Evolutionary conservation across 2,113 vertebrate genomes (phyloP).

Genomic region (Euleptes europaea): DNA sequence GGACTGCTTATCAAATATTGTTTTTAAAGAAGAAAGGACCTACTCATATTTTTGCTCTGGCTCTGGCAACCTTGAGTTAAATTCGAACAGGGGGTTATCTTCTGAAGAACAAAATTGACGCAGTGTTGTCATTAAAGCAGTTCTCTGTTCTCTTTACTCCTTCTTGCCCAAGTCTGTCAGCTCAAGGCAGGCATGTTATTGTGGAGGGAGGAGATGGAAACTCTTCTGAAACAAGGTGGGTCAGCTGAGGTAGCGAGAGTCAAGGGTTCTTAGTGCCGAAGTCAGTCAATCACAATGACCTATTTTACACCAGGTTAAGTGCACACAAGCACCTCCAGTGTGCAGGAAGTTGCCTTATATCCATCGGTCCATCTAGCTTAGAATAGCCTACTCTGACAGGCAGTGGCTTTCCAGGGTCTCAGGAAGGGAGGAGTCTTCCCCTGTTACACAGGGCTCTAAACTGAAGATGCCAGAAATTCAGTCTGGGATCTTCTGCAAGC

Average conservation of each 20-base stretch:
- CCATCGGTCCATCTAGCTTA: too few relatives aligned
- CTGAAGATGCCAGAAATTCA: too few relatives aligned
- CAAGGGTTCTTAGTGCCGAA: background rate
- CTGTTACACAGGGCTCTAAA: background rate
- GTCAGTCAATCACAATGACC: background rate
- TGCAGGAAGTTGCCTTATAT: too few relatives aligned
- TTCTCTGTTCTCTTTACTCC: background rate
- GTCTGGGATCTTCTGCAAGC: too few relatives aligned
- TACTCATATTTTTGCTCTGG: background rate
- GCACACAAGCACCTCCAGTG: background rate
- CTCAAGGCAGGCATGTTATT: accelerated
- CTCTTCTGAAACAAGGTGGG: background rate
- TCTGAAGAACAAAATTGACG: background rate
- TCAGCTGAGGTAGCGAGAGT: background rate
- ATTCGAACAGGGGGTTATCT: background rate
- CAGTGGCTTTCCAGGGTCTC: too few relatives aligned
- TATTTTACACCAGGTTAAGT: background rate
- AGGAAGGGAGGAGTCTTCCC: too few relatives aligned
- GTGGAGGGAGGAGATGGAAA: background rate
- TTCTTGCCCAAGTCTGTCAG: background rate
- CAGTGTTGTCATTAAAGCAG: background rate
- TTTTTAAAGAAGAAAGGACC: accelerated
- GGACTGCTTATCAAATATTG: background rate
- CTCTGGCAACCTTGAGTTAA: constrained; percentile 5
- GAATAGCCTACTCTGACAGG: too few relatives aligned